Conservation (phyloP, 2,113 vertebrate species). For the Chaetorhynchus papuensis region DNA sequence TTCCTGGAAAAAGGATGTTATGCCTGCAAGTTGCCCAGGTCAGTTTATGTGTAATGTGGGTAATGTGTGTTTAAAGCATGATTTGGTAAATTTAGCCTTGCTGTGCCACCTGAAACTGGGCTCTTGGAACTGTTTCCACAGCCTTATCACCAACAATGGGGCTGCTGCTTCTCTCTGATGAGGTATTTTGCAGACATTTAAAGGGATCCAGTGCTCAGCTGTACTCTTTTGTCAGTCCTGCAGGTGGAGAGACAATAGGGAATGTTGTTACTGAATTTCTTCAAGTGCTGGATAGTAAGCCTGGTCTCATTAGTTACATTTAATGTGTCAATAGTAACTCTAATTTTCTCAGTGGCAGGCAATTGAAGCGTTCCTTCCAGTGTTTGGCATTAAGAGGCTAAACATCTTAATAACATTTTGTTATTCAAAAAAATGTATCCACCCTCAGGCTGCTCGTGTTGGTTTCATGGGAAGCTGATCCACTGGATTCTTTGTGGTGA, state of each 20-base stretch:
- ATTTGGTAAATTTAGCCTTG: neutral
- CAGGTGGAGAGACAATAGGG: neutral
- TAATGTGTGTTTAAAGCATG: neutral
- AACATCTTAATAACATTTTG: no score
- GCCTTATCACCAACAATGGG: neutral
- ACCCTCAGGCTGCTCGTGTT: neutral
- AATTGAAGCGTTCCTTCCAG: neutral
- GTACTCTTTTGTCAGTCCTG: neutral
- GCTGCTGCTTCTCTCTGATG: neutral
- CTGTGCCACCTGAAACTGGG: neutral
- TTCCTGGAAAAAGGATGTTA: neutral
- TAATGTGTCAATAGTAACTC: fast-evolving
- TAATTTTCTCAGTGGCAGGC: neutral
- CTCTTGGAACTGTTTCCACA: neutral
- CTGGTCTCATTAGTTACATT: neutral
- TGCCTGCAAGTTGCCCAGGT: neutral
- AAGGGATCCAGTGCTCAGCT: neutral
- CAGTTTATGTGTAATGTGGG: neutral
- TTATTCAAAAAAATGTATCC: neutral
- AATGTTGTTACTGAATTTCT: neutral
- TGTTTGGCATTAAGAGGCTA: neutral
- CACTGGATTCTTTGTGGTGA: neutral
- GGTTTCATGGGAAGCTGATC: neutral
- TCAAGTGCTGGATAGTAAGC: neutral
- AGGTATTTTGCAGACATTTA: neutral